A percentile compares a stretch with the other conserved stretches of the same genome.
These are phyloP conservation scores for Agrochola macilenta DNA, from an alignment of 2,888 invertebrate genomes.

Conservation along the genomic window DNA sequence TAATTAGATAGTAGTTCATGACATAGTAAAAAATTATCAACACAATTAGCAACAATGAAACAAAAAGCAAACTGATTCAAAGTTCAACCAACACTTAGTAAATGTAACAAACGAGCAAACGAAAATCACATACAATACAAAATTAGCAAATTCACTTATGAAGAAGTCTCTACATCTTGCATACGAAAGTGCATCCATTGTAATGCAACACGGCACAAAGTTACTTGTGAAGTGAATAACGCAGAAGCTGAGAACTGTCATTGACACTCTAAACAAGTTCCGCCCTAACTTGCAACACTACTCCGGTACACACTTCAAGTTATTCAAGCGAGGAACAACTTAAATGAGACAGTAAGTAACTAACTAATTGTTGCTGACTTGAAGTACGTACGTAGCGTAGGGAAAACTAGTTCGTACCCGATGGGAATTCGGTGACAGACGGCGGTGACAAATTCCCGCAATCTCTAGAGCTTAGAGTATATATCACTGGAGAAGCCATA, in stretches of 20 bases:
- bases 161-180: slow-evolving; percentile 59
- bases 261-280: slow-evolving; percentile 80
- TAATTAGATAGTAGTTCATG: too few species aligned
- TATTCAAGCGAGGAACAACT: slow-evolving; percentile 74
- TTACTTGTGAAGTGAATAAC: slow-evolving; percentile 74
- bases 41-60: too few species aligned
- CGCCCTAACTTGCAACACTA: slow-evolving; percentile 73
- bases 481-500: too few species aligned
- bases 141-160: slow-evolving; percentile 65
- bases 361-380: slow-evolving; percentile 74
- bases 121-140: slow-evolving; percentile 48
- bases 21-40: too few species aligned
- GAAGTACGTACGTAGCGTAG: slow-evolving; percentile 67
- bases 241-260: slow-evolving; percentile 74
- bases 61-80: slow-evolving; percentile 23
- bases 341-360: slow-evolving; percentile 78
- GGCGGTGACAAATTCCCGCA: slow-evolving; percentile 40
- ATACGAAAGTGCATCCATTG: slow-evolving; percentile 72
- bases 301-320: slow-evolving; percentile 70
- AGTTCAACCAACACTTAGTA: slow-evolving; percentile 42
- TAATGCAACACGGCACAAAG: slow-evolving; percentile 73
- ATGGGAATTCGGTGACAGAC: slow-evolving; percentile 61
- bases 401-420: slow-evolving; percentile 59
- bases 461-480: too few species aligned
- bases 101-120: slow-evolving; percentile 47